These are phyloP conservation scores for Picathartes gymnocephalus DNA, from an alignment of 2,113 vertebrate genomes.

Conservation along the genomic window DNA sequence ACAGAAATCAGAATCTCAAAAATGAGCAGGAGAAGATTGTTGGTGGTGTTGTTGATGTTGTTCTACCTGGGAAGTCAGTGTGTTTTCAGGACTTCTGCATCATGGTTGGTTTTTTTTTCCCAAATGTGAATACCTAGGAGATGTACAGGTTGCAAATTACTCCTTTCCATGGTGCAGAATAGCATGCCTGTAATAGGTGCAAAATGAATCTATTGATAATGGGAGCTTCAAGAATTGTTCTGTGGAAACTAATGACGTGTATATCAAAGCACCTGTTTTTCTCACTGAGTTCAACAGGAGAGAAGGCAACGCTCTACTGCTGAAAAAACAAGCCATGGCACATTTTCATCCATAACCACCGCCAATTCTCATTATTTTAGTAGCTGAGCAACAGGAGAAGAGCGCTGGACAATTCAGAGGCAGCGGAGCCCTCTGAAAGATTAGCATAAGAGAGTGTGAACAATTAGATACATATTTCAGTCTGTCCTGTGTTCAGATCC, in stretches of 20 bases:
- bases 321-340: neutral
- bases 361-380: neutral
- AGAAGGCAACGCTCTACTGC: neutral
- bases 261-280: neutral
- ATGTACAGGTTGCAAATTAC: neutral
- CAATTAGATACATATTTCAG: neutral
- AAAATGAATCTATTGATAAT: neutral
- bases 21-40: neutral
- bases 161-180: neutral
- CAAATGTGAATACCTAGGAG: neutral
- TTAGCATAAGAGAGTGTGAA: neutral
- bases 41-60: neutral
- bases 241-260: neutral
- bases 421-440: neutral
- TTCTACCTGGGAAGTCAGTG: neutral
- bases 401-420: neutral
- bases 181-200: neutral
- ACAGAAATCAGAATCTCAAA: neutral
- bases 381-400: neutral
- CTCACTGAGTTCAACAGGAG: neutral
- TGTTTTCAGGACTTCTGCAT: neutral
- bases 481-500: neutral
- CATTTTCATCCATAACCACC: neutral
- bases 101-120: neutral
- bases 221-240: neutral